These are phyloP conservation scores for Enteromius unitaeniatus DNA, from an alignment of 2,797 vertebrate species.

Conservation along the genomic window DNA sequence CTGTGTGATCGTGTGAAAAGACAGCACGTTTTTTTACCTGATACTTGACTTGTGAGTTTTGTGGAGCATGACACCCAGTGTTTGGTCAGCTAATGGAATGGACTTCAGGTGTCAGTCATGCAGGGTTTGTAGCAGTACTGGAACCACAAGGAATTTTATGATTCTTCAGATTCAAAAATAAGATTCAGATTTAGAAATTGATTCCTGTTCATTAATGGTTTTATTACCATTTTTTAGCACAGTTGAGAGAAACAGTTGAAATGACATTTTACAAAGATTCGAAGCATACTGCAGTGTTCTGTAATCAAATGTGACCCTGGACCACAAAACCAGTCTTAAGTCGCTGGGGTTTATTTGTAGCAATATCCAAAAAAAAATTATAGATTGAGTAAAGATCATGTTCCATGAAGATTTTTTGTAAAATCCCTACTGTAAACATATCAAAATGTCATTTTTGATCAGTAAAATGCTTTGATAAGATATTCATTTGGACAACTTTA, in stretches of 20 bases:
- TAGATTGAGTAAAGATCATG: no score
- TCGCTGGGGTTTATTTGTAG: no score
- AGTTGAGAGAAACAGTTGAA: not conserved
- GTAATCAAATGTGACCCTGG: not conserved
- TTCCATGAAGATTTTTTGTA: no score
- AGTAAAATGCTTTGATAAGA: no score
- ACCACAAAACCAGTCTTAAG: no score
- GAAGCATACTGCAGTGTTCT: not conserved
- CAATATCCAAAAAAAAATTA: no score
- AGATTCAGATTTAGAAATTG: not conserved
- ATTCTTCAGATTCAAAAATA: not conserved
- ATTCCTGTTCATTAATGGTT: not conserved
- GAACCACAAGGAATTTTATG: not conserved
- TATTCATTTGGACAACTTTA: no score
- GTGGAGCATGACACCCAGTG: slow-evolving; percentile 42
- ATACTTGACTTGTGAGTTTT: slow-evolving; percentile 50
- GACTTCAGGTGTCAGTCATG: slow-evolving; percentile 20
- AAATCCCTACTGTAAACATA: no score
- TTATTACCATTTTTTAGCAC: not conserved
- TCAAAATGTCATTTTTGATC: no score
- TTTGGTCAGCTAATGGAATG: slow-evolving; percentile 54
- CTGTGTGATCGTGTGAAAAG: slow-evolving; percentile 56
- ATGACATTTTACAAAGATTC: not conserved
- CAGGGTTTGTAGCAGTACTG: not conserved
- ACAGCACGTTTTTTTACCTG: slow-evolving; percentile 67